Evolutionary conservation across 1,140 invertebrate species (phyloP).

Genomic region (Listronotus bonariensis): DNA sequence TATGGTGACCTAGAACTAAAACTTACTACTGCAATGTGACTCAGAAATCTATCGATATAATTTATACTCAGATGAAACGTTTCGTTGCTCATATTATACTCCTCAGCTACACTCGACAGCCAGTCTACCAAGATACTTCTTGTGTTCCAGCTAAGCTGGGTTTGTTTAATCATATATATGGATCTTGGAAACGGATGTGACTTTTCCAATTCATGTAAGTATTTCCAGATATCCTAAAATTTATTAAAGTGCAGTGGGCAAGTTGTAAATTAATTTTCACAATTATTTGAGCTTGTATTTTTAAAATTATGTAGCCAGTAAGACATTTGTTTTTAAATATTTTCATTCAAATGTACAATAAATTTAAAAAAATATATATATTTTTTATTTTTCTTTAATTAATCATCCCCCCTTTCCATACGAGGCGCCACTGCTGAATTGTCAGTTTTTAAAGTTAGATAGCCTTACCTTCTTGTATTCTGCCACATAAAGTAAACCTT

Average conservation of each 20-base stretch:
- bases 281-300: too few species aligned
- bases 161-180: conserved; percentile 69
- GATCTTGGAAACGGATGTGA: conserved; percentile 55
- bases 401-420: too few species aligned
- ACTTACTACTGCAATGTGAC: conserved; percentile 65
- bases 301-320: too few species aligned
- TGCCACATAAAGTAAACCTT: not conserved
- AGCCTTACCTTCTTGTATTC: conserved; percentile 33
- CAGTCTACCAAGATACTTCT: conserved; percentile 67
- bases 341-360: too few species aligned
- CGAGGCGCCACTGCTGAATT: too few species aligned
- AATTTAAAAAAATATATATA: too few species aligned
- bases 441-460: too few species aligned
- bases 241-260: too few species aligned
- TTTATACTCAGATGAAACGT: conserved; percentile 68
- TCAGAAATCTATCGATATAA: conserved; percentile 70
- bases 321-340: too few species aligned
- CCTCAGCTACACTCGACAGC: conserved; percentile 65
- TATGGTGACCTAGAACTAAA: too few species aligned
- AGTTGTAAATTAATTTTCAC: too few species aligned
- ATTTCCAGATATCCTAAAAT: conserved; percentile 44
- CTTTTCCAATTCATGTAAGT: conserved; percentile 38
- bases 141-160: conserved; percentile 62
- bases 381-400: too few species aligned
- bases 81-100: conserved; percentile 63